Conservation (phyloP, 2,888 invertebrate genomes). For the Blastobasis lacticolella region DNA sequence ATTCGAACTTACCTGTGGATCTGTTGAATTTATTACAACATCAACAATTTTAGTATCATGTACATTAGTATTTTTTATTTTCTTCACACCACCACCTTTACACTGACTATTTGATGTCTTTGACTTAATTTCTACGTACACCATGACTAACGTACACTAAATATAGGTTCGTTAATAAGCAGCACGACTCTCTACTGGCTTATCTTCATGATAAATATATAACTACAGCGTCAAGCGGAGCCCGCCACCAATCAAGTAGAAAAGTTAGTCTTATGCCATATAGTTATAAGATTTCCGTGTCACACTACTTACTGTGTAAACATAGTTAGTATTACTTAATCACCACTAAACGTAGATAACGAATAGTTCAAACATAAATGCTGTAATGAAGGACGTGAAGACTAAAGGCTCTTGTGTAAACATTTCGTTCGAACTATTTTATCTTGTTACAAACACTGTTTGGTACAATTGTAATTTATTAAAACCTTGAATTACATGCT, state of each 20-base stretch:
- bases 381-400: slow-evolving; percentile 62
- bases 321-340: slow-evolving; percentile 61
- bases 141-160: slow-evolving; percentile 32
- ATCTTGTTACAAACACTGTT: slow-evolving; percentile 41
- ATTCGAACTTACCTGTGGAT: neutral
- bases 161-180: slow-evolving; percentile 5
- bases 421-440: slow-evolving; percentile 40
- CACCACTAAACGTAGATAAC: slow-evolving; percentile 60
- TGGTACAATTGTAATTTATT: slow-evolving; percentile 31
- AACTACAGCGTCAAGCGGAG: slow-evolving; percentile 29
- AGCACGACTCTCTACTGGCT: neutral
- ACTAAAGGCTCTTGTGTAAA: slow-evolving; percentile 53
- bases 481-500: neutral
- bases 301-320: slow-evolving; percentile 29
- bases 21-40: neutral
- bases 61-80: slow-evolving; percentile 37
- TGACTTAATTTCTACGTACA: slow-evolving; percentile 56
- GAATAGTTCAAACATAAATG: slow-evolving; percentile 64
- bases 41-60: slow-evolving; percentile 12
- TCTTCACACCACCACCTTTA: slow-evolving; percentile 36
- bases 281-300: too few species aligned
- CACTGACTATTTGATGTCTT: slow-evolving; percentile 43
- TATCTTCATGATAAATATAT: slow-evolving; percentile 1
- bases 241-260: slow-evolving; percentile 49
- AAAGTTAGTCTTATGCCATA: slow-evolving; percentile 22